Evolutionary conservation across 2,113 vertebrate genomes (phyloP).

Genomic region (Erythrocercus mccallii): DNA sequence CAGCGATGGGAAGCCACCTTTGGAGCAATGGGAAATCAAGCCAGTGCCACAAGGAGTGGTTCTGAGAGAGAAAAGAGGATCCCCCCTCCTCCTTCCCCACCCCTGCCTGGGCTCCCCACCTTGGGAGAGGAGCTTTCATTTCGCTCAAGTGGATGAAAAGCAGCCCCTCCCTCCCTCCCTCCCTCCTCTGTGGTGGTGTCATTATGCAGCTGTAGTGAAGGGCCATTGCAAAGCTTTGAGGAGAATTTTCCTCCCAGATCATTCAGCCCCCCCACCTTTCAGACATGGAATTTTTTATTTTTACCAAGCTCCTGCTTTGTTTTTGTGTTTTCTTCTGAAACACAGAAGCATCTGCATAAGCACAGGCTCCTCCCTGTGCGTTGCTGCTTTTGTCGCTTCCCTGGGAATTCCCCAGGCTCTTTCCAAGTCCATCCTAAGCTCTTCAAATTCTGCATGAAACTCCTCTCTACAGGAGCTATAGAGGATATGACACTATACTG

Average conservation of each 20-base stretch:
- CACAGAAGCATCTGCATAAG: background rate
- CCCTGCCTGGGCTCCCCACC: background rate
- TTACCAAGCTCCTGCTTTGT: background rate
- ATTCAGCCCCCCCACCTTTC: background rate
- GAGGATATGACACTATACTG: background rate
- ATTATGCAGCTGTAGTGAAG: background rate
- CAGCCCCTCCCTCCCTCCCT: background rate
- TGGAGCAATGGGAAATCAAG: background rate
- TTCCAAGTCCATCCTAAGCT: background rate
- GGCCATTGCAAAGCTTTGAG: background rate
- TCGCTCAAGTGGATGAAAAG: background rate
- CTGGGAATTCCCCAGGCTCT: background rate
- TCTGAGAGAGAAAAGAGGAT: background rate
- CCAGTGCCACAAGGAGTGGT: rapidly evolving
- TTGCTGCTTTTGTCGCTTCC: background rate
- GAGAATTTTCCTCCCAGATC: background rate
- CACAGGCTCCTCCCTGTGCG: background rate
- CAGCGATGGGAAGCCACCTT: background rate
- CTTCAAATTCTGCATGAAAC: background rate
- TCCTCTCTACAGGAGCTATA: background rate
- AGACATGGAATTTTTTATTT: background rate
- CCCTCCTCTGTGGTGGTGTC: background rate
- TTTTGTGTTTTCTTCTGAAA: background rate
- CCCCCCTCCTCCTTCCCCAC: background rate
- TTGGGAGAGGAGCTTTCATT: background rate